Conservation (phyloP, 2,113 vertebrate species). For the Meleagris gallopavo region DNA sequence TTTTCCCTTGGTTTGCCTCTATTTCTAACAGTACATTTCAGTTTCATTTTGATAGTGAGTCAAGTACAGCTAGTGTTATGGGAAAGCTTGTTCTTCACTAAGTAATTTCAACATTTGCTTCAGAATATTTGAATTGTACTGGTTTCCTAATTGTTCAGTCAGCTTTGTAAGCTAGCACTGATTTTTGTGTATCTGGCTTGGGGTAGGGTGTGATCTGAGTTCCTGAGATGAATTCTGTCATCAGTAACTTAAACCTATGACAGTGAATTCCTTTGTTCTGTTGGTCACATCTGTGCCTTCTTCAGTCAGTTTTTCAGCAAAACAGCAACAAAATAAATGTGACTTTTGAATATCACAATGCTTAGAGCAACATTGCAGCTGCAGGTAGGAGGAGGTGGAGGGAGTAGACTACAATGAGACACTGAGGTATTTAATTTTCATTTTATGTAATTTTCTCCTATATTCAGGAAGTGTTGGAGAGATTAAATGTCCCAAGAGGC, state of each 20-base stretch:
- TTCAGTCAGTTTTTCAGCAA: not conserved
- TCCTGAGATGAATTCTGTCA: not conserved
- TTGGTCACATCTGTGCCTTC: not conserved
- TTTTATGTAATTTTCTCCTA: not conserved
- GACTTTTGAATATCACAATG: not conserved
- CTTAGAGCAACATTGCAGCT: not conserved
- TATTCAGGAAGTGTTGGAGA: not conserved
- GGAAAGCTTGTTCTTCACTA: not conserved
- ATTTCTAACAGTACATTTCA: not conserved
- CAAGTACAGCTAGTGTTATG: not conserved
- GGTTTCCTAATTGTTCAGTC: not conserved
- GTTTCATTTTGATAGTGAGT: not conserved
- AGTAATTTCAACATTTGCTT: not conserved
- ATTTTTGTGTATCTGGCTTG: not conserved
- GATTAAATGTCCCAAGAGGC: not conserved
- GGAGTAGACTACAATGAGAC: not conserved
- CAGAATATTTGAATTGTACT: not conserved
- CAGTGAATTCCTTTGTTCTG: not conserved
- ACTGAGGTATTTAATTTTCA: not conserved
- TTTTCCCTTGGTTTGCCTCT: not conserved
- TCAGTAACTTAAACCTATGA: not conserved
- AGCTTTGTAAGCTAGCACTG: not conserved
- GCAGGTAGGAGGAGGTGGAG: not conserved
- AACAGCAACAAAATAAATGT: not conserved
- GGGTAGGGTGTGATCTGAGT: not conserved